Conservation (phyloP, 2,888 invertebrate species). For the Lithophane socia region DNA sequence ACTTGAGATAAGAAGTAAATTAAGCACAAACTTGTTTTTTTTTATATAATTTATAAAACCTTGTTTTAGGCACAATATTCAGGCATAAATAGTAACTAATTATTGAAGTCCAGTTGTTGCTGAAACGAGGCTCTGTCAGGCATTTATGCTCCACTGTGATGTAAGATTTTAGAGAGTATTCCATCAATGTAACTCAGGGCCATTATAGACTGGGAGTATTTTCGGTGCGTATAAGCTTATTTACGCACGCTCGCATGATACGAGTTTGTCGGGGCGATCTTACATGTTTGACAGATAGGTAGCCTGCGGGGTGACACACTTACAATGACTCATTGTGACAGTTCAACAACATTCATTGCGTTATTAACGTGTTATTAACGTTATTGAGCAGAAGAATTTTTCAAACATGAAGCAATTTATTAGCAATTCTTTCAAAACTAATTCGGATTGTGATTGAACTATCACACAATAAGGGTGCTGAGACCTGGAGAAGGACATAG, state of each 20-base stretch:
- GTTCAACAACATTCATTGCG: not conserved
- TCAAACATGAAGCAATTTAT: not conserved
- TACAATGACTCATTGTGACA: not conserved
- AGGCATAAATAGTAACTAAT: not conserved
- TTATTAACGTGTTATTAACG: too few relatives aligned
- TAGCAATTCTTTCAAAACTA: not conserved
- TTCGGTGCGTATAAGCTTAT: not conserved
- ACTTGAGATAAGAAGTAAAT: too few relatives aligned
- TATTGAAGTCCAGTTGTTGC: constrained; percentile 21
- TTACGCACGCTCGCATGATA: not conserved
- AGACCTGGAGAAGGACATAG: too few relatives aligned
- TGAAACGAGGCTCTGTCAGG: constrained; percentile 33
- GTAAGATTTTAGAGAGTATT: constrained; percentile 24
- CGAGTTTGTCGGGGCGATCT: not conserved
- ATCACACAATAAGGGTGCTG: not conserved
- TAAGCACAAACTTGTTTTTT: constrained; percentile 33
- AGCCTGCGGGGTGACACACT: too few relatives aligned
- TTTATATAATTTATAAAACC: not conserved
- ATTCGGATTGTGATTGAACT: not conserved
- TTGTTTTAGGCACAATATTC: constrained; percentile 17
- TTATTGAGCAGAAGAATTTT: not conserved
- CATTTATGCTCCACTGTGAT: constrained; percentile 58
- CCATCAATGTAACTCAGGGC: constrained; percentile 10
- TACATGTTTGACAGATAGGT: too few relatives aligned
- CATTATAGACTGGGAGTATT: constrained; percentile 8